A percentile compares a stretch with the other conserved stretches of the same genome.
These are phyloP conservation scores for Seira musarum DNA, from an alignment of 2,888 invertebrate genomes.

Conservation along the genomic window DNA sequence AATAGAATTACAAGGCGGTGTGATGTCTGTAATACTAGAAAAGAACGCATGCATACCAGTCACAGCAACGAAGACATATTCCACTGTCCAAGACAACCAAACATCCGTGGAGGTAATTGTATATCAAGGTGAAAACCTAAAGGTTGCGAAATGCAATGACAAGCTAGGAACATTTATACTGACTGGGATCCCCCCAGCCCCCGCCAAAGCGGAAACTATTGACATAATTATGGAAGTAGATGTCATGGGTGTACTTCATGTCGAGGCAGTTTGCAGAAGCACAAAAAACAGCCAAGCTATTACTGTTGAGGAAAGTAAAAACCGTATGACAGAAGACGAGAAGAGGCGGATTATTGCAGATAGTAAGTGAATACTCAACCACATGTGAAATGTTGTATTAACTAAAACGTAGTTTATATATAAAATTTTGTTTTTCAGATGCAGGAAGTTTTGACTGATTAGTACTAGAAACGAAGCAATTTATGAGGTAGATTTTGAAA, in stretches of 20 bases:
- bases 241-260: conserved; percentile 25
- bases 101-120: conserved; percentile 14
- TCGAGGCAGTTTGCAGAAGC: conserved; percentile 15
- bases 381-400: too few relatives aligned
- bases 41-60: conserved; percentile 27
- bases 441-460: too few relatives aligned
- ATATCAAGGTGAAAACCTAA: conserved; percentile 39
- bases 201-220: conserved; percentile 18
- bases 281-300: not conserved
- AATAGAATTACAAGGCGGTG: not conserved
- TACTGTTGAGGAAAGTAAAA: not conserved
- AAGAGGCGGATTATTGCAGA: too few relatives aligned
- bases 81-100: conserved; percentile 22
- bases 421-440: too few relatives aligned
- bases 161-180: conserved; percentile 27
- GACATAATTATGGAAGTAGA: conserved; percentile 37
- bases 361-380: too few relatives aligned
- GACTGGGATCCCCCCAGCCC: conserved; percentile 34
- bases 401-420: too few relatives aligned
- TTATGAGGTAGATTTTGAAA: too few relatives aligned
- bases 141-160: not conserved
- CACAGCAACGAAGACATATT: not conserved
- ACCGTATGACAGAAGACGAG: not conserved
- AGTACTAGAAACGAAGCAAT: too few relatives aligned
- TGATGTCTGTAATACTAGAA: conserved; percentile 29